A percentile compares a stretch with the other conserved stretches of the same genome.
phyloP scores from a whole-genome alignment of 2,797 vertebrate species.

The Sparus aurata region DNA sequence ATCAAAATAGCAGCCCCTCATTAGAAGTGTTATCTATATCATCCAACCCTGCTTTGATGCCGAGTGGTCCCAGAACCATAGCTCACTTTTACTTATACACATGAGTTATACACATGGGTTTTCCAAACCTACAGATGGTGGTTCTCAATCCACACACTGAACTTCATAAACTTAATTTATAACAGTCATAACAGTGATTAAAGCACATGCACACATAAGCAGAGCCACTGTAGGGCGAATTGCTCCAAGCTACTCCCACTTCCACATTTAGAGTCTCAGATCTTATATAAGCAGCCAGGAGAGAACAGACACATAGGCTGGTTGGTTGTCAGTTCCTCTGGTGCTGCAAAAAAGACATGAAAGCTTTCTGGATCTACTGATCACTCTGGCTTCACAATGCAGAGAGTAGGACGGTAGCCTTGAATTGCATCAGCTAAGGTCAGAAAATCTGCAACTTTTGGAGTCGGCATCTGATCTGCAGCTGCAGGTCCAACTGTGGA shows the following conservation, averaged over 20 bases:
- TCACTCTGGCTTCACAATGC: neutral
- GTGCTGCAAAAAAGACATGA: slow-evolving; percentile 9
- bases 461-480: neutral
- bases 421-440: neutral
- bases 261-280: neutral
- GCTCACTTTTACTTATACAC: neutral
- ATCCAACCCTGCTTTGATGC: slow-evolving; percentile 9
- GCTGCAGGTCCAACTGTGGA: slow-evolving; percentile 7
- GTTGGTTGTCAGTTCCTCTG: neutral
- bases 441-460: neutral
- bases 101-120: neutral
- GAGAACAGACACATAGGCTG: neutral
- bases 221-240: neutral
- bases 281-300: neutral
- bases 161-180: neutral
- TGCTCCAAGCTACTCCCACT: neutral
- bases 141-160: neutral
- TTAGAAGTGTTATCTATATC: slow-evolving; percentile 10
- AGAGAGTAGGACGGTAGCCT: neutral
- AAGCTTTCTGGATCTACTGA: slow-evolving; percentile 4
- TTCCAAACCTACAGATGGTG: neutral
- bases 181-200: neutral
- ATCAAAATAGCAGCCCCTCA: slow-evolving; percentile 39
- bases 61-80: neutral
- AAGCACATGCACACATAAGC: neutral